phyloP scores from a whole-genome alignment of 2,888 invertebrate genomes.

The Drosophila colorata region DNA sequence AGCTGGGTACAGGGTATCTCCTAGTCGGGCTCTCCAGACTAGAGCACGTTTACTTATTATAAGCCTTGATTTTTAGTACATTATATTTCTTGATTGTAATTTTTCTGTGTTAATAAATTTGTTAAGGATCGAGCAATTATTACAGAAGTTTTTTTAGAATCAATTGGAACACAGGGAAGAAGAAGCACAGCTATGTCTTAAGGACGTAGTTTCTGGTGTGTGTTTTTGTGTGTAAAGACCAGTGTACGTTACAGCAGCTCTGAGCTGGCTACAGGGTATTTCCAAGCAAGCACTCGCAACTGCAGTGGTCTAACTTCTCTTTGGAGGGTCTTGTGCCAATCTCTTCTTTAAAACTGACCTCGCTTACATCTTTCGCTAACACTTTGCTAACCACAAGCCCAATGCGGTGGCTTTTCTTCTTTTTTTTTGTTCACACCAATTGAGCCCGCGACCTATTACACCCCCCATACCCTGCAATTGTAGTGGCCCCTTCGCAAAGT shows the following conservation, averaged over 20 bases:
- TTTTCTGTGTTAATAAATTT: too few relatives aligned
- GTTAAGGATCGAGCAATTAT: too few relatives aligned
- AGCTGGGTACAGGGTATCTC: too few relatives aligned
- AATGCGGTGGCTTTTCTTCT: conserved; percentile 21
- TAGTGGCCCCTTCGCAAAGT: conserved; percentile 17
- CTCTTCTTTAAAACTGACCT: conserved; percentile 27
- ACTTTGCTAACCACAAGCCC: conserved; percentile 16
- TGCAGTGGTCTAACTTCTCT: background rate
- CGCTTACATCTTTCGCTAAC: conserved; percentile 8
- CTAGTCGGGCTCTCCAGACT: too few relatives aligned
- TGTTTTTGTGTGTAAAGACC: background rate
- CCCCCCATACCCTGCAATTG: conserved; percentile 6
- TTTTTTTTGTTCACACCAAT: too few relatives aligned
- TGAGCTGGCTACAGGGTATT: background rate
- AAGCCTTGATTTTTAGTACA: too few relatives aligned
- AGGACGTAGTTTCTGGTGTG: too few relatives aligned
- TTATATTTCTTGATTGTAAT: too few relatives aligned
- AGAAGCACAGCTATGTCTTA: too few relatives aligned
- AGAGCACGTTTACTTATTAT: too few relatives aligned
- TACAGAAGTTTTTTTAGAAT: too few relatives aligned
- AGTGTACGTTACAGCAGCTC: background rate
- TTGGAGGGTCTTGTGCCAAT: background rate
- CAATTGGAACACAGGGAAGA: too few relatives aligned
- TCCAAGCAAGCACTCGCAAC: background rate
- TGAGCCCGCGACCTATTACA: conserved; percentile 46